Evolutionary conservation across 92 coral and sea anemone genomes (phyloP), one percentile per base, ranked within the genome.

Genomic region (Actinostola sp.): DNA sequence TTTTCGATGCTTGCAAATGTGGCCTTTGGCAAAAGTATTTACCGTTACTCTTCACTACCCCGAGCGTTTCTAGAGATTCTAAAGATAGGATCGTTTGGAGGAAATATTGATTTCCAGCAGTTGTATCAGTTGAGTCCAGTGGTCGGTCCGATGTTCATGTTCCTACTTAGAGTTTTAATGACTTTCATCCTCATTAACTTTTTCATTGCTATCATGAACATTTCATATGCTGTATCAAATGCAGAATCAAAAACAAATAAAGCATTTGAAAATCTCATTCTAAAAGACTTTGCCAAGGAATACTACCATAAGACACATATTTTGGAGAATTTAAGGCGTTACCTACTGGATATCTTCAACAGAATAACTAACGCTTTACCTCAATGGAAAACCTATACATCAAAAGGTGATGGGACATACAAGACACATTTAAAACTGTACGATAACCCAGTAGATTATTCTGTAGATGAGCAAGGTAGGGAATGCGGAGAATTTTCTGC

Each of bases 161-260:
- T 90, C 33, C 74, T 65, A 16, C 85, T 89, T 63, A 58, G 80
- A 57, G 6, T 76, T 17, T 45, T 81, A 25, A 83, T 90, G 46
- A 85, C 78, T 6, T 77, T 71, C 16, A 70, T 90, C 41, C 70
- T 90, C 24, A 64, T 88, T 20, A 87, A 88, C 70, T 83, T 90
- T 86, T 90, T 90, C 36, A 57, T 90, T 1, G 91, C 84, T 21
- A 90, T 90, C 45, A 78, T 90, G 2, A 75, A 90, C 80, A 56
- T 77, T 15, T 79, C 92, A 4, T 90, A 83, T 51, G 68, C 72
- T 28, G 60, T 70, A 13, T 80, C 76, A 19, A 61, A 64, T 23
- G 78, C 85, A 34, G 73, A 64, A 24, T 41, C 66, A 17, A 70
- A 75, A 13, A 65, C 72, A 8, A 51, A 24, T 35, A 48, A 14